A percentile compares a stretch with the other conserved stretches of the same genome.
Conservation (phyloP, 2,888 invertebrate species). For the Vesta saturnalis region DNA sequence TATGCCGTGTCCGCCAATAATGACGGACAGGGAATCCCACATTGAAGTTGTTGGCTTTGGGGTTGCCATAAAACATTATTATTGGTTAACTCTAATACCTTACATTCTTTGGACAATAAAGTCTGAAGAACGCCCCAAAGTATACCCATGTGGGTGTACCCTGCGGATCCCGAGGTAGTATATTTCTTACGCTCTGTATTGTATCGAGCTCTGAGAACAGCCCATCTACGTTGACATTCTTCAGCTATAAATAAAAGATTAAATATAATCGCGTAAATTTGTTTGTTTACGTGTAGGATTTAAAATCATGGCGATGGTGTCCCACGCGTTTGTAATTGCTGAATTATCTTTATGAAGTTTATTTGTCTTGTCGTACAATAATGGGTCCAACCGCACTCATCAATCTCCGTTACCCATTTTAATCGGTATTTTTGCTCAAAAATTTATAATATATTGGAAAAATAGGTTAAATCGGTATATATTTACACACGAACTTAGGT, state of each 20-base stretch:
- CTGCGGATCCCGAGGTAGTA: not conserved
- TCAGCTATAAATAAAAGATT: not conserved
- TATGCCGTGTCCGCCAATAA: not conserved
- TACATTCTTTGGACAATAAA: not conserved
- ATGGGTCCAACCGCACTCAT: not conserved
- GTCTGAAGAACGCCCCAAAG: not conserved
- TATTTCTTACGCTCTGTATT: not conserved
- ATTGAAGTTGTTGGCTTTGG: not conserved
- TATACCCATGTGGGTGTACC: not conserved
- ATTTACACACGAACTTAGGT: too few relatives aligned
- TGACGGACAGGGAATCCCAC: not conserved
- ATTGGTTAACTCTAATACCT: not conserved
- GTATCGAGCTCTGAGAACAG: not conserved
- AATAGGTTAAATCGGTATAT: too few relatives aligned
- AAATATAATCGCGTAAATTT: not conserved
- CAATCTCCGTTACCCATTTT: not conserved
- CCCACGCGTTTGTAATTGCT: not conserved
- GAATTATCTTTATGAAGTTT: not conserved
- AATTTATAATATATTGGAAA: too few relatives aligned
- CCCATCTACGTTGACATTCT: constrained; percentile 1
- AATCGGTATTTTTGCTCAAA: too few relatives aligned
- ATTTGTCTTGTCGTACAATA: not conserved
- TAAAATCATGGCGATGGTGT: not conserved
- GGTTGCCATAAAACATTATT: constrained; percentile 8
- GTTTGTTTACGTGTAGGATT: not conserved